Base-by-base conservation (phyloP, 2,113 vertebrate species). In the Passer montanus region DNA sequence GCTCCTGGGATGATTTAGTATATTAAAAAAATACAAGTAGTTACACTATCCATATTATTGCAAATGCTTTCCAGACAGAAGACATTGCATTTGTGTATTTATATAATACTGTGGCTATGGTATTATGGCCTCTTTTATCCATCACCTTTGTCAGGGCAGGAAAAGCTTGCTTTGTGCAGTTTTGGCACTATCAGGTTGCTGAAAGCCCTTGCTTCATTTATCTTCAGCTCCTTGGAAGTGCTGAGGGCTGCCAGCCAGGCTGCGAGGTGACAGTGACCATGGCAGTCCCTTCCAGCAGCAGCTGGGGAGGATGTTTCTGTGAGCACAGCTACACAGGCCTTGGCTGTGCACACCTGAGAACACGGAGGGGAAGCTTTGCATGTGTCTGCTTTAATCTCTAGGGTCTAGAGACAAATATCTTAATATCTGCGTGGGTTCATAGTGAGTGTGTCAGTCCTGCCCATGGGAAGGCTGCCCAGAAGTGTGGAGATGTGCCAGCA, bases 231-330 rank as follows among this genome's bases (percentile, higher is more conserved):
- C 69, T 91, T 79, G 78, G 62, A 87, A 78, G 74, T 35, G 78
- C 81, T 63, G 84, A 87, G 1, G 30, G 87, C 77, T 0, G 1
- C 56, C 7, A 13, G 86, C 63, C 83, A 70, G 84, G 53, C 46
- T 94, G 90, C 0, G 2, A 87, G 64, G 78, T 3, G 33, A 63
- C n/a, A 33, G 58, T 0, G 6, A 31, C 26, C 2, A 0, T 1
- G 1, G 33, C 7, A 1, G 41, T 64, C 33, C 73, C 39, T 43
- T 31, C 46, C 5, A 4, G 78, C 85, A 72, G 60, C 52, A 62
- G 39, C 41, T 30, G 52, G 55, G 73, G 49, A 53, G n/a, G 73
- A 37, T 31, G 64, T 19, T 67, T 56, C 3, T 62, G 78, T n/a
- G 62, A 63, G 74, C 35, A 28, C 46, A 47, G 68, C 47, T 81